phyloP scores from a whole-genome alignment of 1,140 invertebrate species.

The Zaprionus vittiger region DNA sequence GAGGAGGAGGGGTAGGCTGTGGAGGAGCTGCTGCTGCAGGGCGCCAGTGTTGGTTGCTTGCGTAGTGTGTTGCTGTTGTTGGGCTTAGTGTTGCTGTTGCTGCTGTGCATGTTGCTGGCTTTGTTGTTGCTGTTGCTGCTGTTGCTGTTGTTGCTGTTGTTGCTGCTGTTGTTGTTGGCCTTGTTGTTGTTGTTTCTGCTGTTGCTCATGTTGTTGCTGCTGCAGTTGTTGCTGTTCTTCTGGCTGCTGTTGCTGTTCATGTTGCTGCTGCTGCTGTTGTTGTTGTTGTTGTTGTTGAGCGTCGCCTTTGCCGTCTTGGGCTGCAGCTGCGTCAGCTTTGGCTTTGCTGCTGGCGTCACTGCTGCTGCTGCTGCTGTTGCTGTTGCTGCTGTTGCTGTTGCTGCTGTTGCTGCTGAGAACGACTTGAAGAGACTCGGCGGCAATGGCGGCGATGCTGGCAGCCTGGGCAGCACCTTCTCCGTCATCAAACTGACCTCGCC shows the following conservation, averaged over 20 bases:
- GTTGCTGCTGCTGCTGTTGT: constrained; percentile 38
- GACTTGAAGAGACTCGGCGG: constrained; percentile 82
- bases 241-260: constrained; percentile 40
- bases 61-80: constrained; percentile 32
- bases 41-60: constrained; percentile 9
- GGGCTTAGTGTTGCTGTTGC: constrained; percentile 7
- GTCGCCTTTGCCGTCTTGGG: constrained; percentile 31
- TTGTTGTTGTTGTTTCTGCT: constrained; percentile 14
- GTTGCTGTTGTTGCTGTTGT: background rate
- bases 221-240: constrained; percentile 38
- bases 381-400: constrained; percentile 17
- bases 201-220: constrained; percentile 6
- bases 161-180: constrained; percentile 4
- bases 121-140: constrained; percentile 26
- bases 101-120: background rate
- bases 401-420: constrained; percentile 37
- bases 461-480: constrained; percentile 22
- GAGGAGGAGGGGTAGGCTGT: constrained; percentile 9
- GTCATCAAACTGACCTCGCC: constrained; percentile 68
- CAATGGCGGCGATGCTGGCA: constrained; percentile 74
- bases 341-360: background rate
- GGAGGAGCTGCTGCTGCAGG: background rate
- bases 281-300: constrained; percentile 46
- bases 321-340: background rate
- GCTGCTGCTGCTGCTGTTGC: constrained; percentile 5